phyloP scores from a whole-genome alignment of 2,888 invertebrate genomes.

The Encarsia formosa region DNA sequence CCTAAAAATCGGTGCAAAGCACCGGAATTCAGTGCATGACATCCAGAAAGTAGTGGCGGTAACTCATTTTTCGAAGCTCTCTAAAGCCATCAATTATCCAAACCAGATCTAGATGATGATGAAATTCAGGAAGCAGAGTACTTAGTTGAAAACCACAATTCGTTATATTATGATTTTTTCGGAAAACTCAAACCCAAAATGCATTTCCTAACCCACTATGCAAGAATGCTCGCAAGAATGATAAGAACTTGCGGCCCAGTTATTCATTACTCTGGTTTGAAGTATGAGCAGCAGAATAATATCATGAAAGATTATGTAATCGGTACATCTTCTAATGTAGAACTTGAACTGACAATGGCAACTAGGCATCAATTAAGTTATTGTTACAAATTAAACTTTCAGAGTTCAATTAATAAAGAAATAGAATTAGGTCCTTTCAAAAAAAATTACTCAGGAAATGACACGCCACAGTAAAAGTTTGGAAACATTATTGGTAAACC shows the following conservation, averaged over 20 bases:
- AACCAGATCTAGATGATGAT: not conserved
- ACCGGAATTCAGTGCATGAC: no score
- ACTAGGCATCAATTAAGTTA: not conserved
- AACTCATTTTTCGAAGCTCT: no score
- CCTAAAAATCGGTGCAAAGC: no score
- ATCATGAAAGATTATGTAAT: not conserved
- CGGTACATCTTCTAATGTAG: not conserved
- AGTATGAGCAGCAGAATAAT: not conserved
- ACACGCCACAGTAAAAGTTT: not conserved
- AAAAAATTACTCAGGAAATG: not conserved
- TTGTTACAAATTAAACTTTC: not conserved
- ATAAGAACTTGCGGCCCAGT: not conserved
- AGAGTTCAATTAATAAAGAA: not conserved
- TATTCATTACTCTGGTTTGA: not conserved
- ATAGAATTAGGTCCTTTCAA: not conserved
- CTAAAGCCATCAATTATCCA: no score
- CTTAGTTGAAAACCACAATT: not conserved
- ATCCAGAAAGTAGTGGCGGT: no score
- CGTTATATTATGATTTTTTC: not conserved
- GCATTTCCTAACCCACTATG: slow-evolving; percentile 1
- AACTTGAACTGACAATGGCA: not conserved
- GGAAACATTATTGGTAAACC: not conserved
- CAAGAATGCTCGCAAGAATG: not conserved
- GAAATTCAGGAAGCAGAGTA: not conserved
- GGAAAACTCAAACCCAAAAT: slow-evolving; percentile 3